These are phyloP conservation scores for Lichenostomus cassidix DNA, from an alignment of 2,113 vertebrate species.

Conservation along the genomic window DNA sequence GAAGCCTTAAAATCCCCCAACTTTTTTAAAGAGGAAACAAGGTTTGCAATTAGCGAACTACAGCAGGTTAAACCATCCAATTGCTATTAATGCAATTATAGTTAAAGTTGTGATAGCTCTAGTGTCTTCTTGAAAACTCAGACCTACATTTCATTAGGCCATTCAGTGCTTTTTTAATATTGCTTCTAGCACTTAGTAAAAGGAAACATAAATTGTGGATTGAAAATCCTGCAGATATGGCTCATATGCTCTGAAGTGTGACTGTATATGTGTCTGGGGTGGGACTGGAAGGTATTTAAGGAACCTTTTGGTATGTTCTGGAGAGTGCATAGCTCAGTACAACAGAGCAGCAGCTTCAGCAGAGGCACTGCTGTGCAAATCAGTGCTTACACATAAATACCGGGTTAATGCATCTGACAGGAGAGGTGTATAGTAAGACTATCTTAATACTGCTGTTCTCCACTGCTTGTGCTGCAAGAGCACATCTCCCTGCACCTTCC, in stretches of 20 bases:
- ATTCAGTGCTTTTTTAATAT: neutral
- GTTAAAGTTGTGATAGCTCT: slow-evolving; percentile 22
- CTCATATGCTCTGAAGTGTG: neutral
- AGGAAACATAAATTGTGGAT: neutral
- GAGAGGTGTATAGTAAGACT: neutral
- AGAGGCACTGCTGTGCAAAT: neutral
- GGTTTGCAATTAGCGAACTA: slow-evolving; percentile 47
- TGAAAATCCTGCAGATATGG: neutral
- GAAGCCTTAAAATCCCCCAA: slow-evolving; percentile 43
- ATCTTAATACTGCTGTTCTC: neutral
- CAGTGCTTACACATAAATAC: neutral
- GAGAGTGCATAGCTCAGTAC: neutral
- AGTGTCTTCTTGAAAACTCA: slow-evolving; percentile 2
- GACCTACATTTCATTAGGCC: neutral
- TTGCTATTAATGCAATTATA: slow-evolving; percentile 68
- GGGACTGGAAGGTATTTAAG: neutral
- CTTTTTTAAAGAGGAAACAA: slow-evolving; percentile 34
- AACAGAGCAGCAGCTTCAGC: neutral
- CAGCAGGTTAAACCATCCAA: neutral
- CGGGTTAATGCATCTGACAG: neutral
- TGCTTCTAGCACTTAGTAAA: neutral
- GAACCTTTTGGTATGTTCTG: neutral
- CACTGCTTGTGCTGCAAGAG: neutral
- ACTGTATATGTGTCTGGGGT: neutral
- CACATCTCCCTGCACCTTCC: rapidly evolving